These are phyloP conservation scores for Lepidotrigona ventralis DNA, from an alignment of 1,140 invertebrate genomes.

Conservation along the genomic window DNA sequence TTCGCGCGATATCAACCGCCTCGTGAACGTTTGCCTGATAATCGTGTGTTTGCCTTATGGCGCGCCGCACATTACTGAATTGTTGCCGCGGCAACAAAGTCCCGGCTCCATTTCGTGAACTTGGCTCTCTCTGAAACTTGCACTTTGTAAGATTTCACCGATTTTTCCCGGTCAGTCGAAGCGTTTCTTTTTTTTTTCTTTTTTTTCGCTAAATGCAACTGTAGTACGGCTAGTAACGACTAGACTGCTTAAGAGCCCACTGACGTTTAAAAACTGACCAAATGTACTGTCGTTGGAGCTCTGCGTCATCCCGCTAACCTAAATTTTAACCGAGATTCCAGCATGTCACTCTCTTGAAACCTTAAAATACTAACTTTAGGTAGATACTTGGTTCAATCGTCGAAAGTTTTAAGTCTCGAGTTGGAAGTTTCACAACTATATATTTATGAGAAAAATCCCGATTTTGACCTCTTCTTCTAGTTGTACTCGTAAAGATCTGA, in stretches of 20 bases:
- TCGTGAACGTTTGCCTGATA: constrained; percentile 30
- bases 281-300: not conserved
- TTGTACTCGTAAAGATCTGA: not conserved
- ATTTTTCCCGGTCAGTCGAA: no score
- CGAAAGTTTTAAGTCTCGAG: not conserved
- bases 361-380: no score
- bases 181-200: no score
- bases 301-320: not conserved
- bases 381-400: not conserved
- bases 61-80: constrained; percentile 22
- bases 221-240: no score
- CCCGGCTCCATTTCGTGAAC: not conserved
- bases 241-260: no score
- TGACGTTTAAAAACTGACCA: not conserved
- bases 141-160: not conserved
- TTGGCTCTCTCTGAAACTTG: not conserved
- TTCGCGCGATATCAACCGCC: constrained; percentile 42
- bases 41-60: constrained; percentile 37
- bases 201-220: no score
- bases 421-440: not conserved
- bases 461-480: not conserved
- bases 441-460: not conserved
- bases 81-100: constrained; percentile 8
- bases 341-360: not conserved
- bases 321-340: not conserved